Evolutionary conservation across 2,888 invertebrate species (phyloP), one percentile per base, ranked within the genome.

Genomic region (Nebria brevicollis): DNA sequence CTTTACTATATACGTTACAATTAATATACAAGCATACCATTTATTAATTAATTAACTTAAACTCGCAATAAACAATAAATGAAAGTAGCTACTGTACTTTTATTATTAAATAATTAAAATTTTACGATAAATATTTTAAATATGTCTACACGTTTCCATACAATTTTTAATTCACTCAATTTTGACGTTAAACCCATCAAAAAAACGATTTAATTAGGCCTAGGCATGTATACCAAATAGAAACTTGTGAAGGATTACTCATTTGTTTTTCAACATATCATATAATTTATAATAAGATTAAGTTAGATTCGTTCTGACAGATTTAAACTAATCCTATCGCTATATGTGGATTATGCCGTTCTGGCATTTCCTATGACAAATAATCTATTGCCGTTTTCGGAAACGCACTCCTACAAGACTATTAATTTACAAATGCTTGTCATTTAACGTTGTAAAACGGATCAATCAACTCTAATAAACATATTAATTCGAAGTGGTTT

Each of bases 371-470:
- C 11, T 73, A 73, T 70, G 77, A 77, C 72, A 77, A 77, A 77
- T 77, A 70, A 70, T 66, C 42, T 34, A 15, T 72, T n/a, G 20
- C 72, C 77, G 34, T 77, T 77, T 76, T 76, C 15, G 66, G 64
- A 76, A 10, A 25, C 34, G 4, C 34, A 15, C 73, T n/a, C 73
- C 73, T 73, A 73, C 73, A 41, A 4, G 13, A 15, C 6, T 7
- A 41, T 73, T 66, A 73, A 78, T 65, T 72, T 78, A 73, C 25
- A 72, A 26, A 77, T 72, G 73, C 78, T 41, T 79, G 79, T 79
- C 79, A 75, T 41, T 11, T 20, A 15, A 8, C 10, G 15, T 66
- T 78, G 43, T 66, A 65, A 66, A 41, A 66, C 66, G 66, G 73
- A 79, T 79, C 74, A 79, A 74, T 79, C 79, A 79, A 66, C 66